Percentiles rank a stretch among this genome's conserved stretches.
Evolutionary conservation across 2,113 vertebrate genomes (phyloP).

Genomic region (Tupaia chinensis): DNA sequence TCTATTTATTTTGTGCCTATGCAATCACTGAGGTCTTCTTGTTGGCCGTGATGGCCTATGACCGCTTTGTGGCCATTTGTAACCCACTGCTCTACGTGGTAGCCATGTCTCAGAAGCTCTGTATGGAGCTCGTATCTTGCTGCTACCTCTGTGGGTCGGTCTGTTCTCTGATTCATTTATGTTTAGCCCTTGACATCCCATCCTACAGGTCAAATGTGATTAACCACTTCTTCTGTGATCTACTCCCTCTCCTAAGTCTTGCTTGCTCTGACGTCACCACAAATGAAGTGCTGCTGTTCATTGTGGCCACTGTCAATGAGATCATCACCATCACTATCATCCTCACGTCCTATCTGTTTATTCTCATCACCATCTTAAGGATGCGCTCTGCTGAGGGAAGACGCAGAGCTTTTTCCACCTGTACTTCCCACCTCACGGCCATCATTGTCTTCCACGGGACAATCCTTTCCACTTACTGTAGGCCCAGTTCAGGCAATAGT

Average conservation of each 20-base stretch:
- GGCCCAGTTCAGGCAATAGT: not conserved
- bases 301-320: constrained; percentile 47
- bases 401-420: constrained; percentile 78
- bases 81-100: constrained; percentile 59
- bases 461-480: constrained; percentile 70
- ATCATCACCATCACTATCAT: not conserved
- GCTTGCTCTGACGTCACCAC: constrained; percentile 39
- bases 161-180: constrained; percentile 50
- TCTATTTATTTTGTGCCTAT: constrained; percentile 58
- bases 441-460: constrained; percentile 70
- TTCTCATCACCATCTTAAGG: constrained; percentile 69
- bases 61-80: constrained; percentile 67
- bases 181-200: constrained; percentile 47
- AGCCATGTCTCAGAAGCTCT: not conserved
- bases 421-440: constrained; percentile 75
- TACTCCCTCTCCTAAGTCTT: constrained; percentile 50
- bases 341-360: constrained; percentile 65
- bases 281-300: not conserved
- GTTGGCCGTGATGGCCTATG: constrained; percentile 70
- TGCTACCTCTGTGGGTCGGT: constrained; percentile 40
- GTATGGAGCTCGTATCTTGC: not conserved
- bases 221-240: constrained; percentile 73
- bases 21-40: constrained; percentile 49
- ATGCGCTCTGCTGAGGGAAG: constrained; percentile 58
- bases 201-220: constrained; percentile 50